Base-by-base conservation (phyloP, 1,140 invertebrate genomes). In the Dinoponera quadriceps region DNA sequence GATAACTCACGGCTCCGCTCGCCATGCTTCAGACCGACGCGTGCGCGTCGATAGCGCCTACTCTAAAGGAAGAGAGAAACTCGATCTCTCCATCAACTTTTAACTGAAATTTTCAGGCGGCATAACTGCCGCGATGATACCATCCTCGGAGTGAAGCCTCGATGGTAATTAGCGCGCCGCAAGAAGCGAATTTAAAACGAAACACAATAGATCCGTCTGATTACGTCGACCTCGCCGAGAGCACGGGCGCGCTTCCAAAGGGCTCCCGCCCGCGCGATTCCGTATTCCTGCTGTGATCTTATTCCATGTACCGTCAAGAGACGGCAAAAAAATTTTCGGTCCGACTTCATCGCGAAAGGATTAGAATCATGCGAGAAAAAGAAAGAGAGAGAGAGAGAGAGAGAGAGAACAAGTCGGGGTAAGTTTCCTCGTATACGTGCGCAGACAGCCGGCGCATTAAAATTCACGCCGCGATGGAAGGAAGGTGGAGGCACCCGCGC, bases 1-100 rank as follows among this genome's bases (percentile, higher is more conserved):
- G 65, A 80, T 80, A 80, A 80, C 75, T 80, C 65, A 80, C 54
- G 75, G 51, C 75, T 69, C 38, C 65, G 38, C 65, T 71, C 74
- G 74, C 74, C 44, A 38, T 66, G 54, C 48, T 55, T 77, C 74
- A 66, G 59, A 65, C 29, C 16, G 44, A 11, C 54, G 54, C 63
- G 48, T 22, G 51, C 65, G 75, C 65, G 75, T 80, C 75, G 65
- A 80, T 80, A 69, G 65, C 33, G 69, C 38, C 38, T 44, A 44
- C 38, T n/a, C n/a, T 71, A 57, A 59, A 71, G 75, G 48, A 80
- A 71, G 66, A 55, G 75, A 80, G 65, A 69, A 71, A 57, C 57
- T 71, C 69, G 69, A 80, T 80, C 66, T 22, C 65, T 69, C 33
- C 7, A 7, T 7, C 69, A 71, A 80, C 51, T 80, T 80, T 80